Conservation (phyloP, 1,140 invertebrate species). For the Oscheius sp. region DNA sequence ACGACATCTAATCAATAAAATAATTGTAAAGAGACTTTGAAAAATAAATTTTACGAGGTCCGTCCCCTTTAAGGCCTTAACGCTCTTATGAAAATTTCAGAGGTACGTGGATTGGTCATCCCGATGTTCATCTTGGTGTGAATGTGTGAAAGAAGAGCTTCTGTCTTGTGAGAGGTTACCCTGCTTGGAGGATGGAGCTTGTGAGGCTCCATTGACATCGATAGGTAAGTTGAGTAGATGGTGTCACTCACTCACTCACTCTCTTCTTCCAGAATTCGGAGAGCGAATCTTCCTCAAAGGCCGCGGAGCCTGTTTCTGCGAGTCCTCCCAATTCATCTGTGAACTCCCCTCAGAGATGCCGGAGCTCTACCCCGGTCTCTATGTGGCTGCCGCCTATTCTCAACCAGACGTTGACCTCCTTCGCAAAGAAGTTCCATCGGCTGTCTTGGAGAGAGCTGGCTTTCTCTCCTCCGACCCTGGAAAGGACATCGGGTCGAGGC, state of each 20-base stretch:
- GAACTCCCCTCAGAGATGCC: slow-evolving; percentile 46
- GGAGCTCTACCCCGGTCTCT: slow-evolving; percentile 49
- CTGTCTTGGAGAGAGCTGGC: slow-evolving; percentile 37
- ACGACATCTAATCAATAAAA: too few relatives aligned
- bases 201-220: slow-evolving; percentile 49
- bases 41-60: too few relatives aligned
- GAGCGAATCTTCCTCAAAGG: slow-evolving; percentile 54
- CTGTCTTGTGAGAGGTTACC: slow-evolving; percentile 45
- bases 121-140: slow-evolving; percentile 58
- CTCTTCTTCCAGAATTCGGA: slow-evolving; percentile 42
- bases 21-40: too few relatives aligned
- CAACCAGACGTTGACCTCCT: slow-evolving; percentile 36
- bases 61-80: too few relatives aligned
- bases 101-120: slow-evolving; percentile 53
- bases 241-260: neutral
- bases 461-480: slow-evolving; percentile 44
- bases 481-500: slow-evolving; percentile 51
- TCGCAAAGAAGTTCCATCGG: slow-evolving; percentile 22
- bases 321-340: slow-evolving; percentile 55
- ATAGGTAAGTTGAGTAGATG: too few relatives aligned
- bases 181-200: slow-evolving; percentile 49
- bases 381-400: slow-evolving; percentile 40
- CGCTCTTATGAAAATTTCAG: slow-evolving; percentile 14
- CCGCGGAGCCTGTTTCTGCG: slow-evolving; percentile 55
- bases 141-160: slow-evolving; percentile 46